Conservation (phyloP, 2,797 vertebrate genomes). For the Acestrorhynchus altus region DNA sequence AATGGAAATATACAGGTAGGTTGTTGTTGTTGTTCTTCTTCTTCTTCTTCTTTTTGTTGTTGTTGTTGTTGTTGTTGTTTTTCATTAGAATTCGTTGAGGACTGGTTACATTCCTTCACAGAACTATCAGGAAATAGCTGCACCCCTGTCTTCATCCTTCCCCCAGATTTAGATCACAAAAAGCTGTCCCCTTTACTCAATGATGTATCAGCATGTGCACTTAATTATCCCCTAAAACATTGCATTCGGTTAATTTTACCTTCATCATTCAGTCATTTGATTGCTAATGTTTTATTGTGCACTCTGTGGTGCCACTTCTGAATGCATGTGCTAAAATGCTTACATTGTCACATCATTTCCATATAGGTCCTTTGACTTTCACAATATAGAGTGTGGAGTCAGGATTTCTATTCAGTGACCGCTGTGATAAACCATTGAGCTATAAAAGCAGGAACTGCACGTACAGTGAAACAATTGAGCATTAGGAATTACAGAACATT, state of each 20-base stretch:
- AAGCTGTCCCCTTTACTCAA: not conserved
- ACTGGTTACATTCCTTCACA: no score
- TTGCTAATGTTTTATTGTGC: constrained; percentile 2
- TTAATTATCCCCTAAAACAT: not conserved
- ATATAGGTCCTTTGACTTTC: constrained; percentile 1
- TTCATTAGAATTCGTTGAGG: no score
- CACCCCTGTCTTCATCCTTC: not conserved
- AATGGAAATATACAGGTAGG: no score
- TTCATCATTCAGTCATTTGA: not conserved
- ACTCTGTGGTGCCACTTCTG: not conserved
- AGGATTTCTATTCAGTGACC: constrained; percentile 9
- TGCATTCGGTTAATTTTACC: not conserved
- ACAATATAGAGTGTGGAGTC: constrained; percentile 10
- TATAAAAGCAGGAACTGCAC: not conserved
- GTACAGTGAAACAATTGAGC: not conserved
- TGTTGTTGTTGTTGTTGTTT: no score
- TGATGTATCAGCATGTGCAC: not conserved
- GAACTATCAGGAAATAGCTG: no score
- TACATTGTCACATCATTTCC: constrained; percentile 19
- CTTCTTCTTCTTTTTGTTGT: no score
- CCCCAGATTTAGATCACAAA: not conserved
- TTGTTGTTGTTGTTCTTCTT: no score
- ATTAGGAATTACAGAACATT: not conserved
- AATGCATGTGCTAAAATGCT: not conserved
- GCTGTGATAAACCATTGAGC: constrained; percentile 3